Evolutionary conservation across 1,140 invertebrate genomes (phyloP), one percentile per base, ranked within the genome.

Genomic region (Acromyrmex echinatior): DNA sequence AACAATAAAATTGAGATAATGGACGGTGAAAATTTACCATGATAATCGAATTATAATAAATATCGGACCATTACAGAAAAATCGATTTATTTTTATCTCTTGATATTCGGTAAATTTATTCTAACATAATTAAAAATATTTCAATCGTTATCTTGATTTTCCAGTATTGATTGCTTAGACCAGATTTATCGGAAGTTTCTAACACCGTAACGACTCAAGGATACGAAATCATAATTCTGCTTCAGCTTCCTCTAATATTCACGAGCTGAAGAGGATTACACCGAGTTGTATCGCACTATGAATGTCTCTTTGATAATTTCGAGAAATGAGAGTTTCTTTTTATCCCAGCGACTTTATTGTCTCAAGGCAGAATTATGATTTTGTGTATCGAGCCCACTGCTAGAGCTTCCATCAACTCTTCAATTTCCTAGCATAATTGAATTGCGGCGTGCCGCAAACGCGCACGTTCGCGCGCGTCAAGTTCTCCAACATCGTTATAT

Each of bases 341-440:
- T 31, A 31, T 12, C 53, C 35, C 4, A 9, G n/a, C 35, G 21
- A n/a, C 35, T 35, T 31, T n/a, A 49, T 71, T 16, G 16, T 73
- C 39, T 25, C 35, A 12, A 49, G 45, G 56, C 39, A 56, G 70
- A 49, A 73, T 56, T 63, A 49, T 49, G 25, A 84, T 76, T 76
- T 84, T 35, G 79, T 14, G 25, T 9, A 12, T 84, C 16, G 68
- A 21, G 66, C 12, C 21, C 25, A 6, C 14, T 31, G 63, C 14
- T 62, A 25, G 80, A 62, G 60, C 56, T 84, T 84, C 70, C 70
- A 63, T 84, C 70, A 25, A 74, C 56, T 62, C 80, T 76, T 84
- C 56, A 49, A 35, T 84, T 4, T 35, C n/a, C 56, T n/a, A 16
- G 25, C 39, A 53, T 62, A 74, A 82, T 82, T 74, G 39, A n/a